A percentile compares a stretch with the other conserved stretches of the same genome.
Conservation (phyloP, 2,888 invertebrate species). For the Cerastoderma edule region DNA sequence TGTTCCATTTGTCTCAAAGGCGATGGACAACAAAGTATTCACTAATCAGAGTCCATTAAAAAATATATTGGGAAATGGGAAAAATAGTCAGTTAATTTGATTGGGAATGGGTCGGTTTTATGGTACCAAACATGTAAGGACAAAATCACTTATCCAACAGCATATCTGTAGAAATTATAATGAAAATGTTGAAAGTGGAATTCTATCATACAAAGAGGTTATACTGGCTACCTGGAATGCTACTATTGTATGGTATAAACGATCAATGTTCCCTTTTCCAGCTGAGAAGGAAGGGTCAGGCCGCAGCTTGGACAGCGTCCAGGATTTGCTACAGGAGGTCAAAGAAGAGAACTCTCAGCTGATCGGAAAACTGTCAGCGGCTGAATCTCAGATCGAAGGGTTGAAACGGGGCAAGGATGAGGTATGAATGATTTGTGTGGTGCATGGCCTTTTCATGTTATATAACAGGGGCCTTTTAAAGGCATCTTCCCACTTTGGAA, state of each 20-base stretch:
- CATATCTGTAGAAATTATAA: too few species aligned
- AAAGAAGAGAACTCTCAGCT: slow-evolving; percentile 71
- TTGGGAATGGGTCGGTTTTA: too few species aligned
- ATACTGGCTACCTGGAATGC: neutral
- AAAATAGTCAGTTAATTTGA: too few species aligned
- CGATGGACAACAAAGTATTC: too few species aligned
- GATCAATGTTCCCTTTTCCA: slow-evolving; percentile 29
- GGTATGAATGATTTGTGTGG: slow-evolving; percentile 61
- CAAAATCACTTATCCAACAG: too few species aligned
- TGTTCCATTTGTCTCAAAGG: too few species aligned
- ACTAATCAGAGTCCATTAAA: too few species aligned
- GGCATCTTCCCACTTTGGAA: neutral
- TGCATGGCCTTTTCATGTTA: neutral
- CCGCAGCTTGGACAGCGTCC: slow-evolving; percentile 73
- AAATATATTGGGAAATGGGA: too few species aligned
- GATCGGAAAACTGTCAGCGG: slow-evolving; percentile 69
- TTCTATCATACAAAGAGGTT: neutral
- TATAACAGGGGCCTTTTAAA: neutral
- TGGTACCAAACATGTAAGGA: too few species aligned
- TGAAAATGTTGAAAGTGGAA: too few species aligned
- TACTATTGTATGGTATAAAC: too few species aligned
- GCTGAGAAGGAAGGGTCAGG: slow-evolving; percentile 75
- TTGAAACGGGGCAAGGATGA: slow-evolving; percentile 77
- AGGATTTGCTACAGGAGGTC: slow-evolving; percentile 70
- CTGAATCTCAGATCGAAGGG: slow-evolving; percentile 75